Evolutionary conservation across 2,888 invertebrate species (phyloP), one percentile per base, ranked within the genome.

Genomic region (Spatulosminthurus flaviceps): DNA sequence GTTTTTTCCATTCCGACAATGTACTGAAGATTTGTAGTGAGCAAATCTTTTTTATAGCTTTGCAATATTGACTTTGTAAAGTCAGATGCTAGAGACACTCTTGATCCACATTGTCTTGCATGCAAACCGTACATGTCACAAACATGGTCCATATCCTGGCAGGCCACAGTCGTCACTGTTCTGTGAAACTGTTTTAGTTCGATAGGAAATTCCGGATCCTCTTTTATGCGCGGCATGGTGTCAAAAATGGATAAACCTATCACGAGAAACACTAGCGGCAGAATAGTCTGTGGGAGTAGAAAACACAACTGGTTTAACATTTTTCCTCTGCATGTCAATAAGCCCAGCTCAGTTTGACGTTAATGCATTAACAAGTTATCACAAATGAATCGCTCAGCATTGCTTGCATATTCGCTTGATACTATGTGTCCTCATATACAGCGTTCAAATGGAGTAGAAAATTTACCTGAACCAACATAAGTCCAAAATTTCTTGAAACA

Each of bases 221-320:
- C 89, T 0, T 87, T 86, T 69, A 86, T 87, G 1, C 87, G 87
- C n/a, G 90, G 87, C 79, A 89, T 87, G 13, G 89, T 89, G 80
- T 90, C 88, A 0, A 90, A 87, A 19, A 92, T 90, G 0, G 93
- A 86, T 26, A 94, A 90, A 0, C 92, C 90, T 61, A 92, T 87
- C 19, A 89, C 88, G 84, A 91, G 90, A 88, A 90, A 92, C 77
- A 92, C 81, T 0, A 93, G 88, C 0, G 95, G 94, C 75, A 95
- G 90, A 0, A 91, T 81, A 26, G 93, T 89, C 88, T 94, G 93
- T 78, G 93, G 88, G 0, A 91, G 28, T 28, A 41, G 13, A 41
- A 41, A n/a, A n/a, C n/a, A n/a, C n/a, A n/a, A n/a, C n/a, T n/a
- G n/a, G n/a, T n/a, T n/a, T n/a, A n/a, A n/a, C n/a, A n/a, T n/a